Conservation (phyloP, 1,140 invertebrate genomes). For the Drosophila kikkawai region DNA sequence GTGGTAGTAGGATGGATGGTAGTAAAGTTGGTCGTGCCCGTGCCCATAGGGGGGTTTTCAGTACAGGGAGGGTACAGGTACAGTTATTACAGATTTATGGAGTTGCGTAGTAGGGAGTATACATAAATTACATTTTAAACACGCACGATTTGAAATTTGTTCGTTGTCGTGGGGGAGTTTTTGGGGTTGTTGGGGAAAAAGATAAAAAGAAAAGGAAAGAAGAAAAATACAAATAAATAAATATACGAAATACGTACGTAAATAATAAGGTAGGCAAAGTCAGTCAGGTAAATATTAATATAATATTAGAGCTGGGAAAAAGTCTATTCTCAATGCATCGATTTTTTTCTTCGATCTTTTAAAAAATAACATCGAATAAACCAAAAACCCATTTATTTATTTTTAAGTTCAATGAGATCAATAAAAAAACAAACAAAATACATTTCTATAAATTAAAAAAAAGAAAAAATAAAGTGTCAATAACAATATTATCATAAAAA, state of each 20-base stretch:
- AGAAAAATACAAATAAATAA: constrained; percentile 57
- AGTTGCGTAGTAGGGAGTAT: constrained; percentile 7
- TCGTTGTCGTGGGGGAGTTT: background rate
- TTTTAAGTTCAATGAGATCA: too few species aligned
- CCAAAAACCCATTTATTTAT: too few species aligned
- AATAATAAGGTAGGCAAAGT: constrained; percentile 27
- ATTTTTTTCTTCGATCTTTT: too few species aligned
- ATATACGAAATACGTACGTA: constrained; percentile 12
- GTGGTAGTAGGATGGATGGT: constrained; percentile 26
- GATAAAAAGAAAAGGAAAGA: constrained; percentile 51
- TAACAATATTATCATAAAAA: too few species aligned
- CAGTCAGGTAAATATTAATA: constrained; percentile 6
- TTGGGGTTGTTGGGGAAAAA: constrained; percentile 13
- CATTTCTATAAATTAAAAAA: too few species aligned
- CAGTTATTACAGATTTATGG: constrained; percentile 7
- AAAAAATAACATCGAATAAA: too few species aligned
- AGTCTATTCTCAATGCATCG: too few species aligned
- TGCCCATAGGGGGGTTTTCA: constrained; percentile 21
- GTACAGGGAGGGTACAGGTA: constrained; percentile 15
- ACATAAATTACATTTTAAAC: constrained; percentile 26
- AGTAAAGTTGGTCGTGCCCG: constrained; percentile 40
- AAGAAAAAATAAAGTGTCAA: too few species aligned
- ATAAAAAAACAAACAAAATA: too few species aligned
- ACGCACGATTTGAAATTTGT: constrained; percentile 22
- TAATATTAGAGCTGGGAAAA: too few species aligned